Evolutionary conservation across 2,113 vertebrate genomes (phyloP), one percentile per base, ranked within the genome.

Genomic region (Recurvirostra avosetta): DNA sequence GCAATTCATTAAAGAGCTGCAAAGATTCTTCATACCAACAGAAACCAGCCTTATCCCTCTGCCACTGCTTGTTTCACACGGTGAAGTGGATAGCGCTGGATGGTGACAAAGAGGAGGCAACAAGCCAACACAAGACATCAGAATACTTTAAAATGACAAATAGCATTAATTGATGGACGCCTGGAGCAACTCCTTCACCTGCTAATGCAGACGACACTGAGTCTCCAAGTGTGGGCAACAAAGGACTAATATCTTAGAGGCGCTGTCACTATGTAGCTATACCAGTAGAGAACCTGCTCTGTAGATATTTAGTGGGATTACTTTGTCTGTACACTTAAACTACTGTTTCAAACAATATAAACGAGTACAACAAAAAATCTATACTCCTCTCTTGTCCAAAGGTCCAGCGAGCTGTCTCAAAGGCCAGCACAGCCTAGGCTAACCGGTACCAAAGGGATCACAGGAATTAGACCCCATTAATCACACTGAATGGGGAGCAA

Each of bases 281-380:
- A 71, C 8, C 52, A 61, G 23, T 19, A 55, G 20, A 53, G 43
- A 22, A 53, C 16, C 20, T 66, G 20, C 18, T 59, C 85, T 32
- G 40, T 5, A 66, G 12, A 20, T 55, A 40, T 17, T 13, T 9
- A 49, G 32, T 30, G 10, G 14, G 76, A 75, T 70, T 63, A n/a
- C 16, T 38, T 80, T 23, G 11, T 36, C 56, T 32, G 68, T n/a
- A 21, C 43, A 81, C 77, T 81, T 77, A 72, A 72, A 72, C 25
- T 29, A 21, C 30, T 30, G 8, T 66, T 86, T 66, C 27, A 80
- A 66, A 53, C 30, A 41, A 30, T 55, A 47, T 20, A 59, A 84
- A 36, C 0, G 0, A 40, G 30, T 17, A 43, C 14, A 12, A 53
- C n/a, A 49, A 32, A 40, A 30, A 1, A 11, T 45, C 45, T 29